Evolutionary conservation across 2,888 invertebrate species (phyloP), one percentile per base, ranked within the genome.

Genomic region (Campopleginae sp.): DNA sequence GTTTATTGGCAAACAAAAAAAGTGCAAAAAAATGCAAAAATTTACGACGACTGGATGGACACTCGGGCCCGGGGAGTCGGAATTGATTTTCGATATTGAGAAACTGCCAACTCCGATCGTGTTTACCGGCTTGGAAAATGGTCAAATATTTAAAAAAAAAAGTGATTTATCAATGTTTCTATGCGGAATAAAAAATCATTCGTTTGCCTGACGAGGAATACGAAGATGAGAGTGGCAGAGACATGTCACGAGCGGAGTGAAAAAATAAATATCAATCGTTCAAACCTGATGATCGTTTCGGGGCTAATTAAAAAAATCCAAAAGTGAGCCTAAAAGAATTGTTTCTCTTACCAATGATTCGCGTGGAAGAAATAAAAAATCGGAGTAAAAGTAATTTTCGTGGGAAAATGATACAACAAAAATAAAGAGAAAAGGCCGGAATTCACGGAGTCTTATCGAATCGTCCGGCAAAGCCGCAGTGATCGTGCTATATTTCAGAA

Each of bases 391-490:
- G 23, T 33, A 72, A 72, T 14, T 44, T 6, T 8, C 2, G 14
- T 8, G 27, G 27, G 27, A 44, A 27, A 48, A n/a, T 31, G 54
- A 74, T 51, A 4, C 19, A 75, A 23, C n/a, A 74, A 19, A 63
- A n/a, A 46, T 31, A 72, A 71, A 75, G 71, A 75, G 65, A 65
- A 75, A 38, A 48, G 58, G 58, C 58, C 23, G 70, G 75, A 70
- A 42, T 65, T 66, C 48, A 58, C 76, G 33, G 81, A 31, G 75
- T 48, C 66, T 77, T 66, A 82, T 85, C 80, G 80, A 85, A 85
- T 82, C 68, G 80, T 77, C 66, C 66, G 66, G 76, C 58, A 66
- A 76, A 85, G 63, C 75, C 85, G 46, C 82, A 76, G 85, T 85
- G 80, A 85, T 82, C 82, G 80, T 70, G 79, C 46, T 72, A 72